Percentiles rank a stretch among this genome's conserved stretches.
Evolutionary conservation across 2,113 vertebrate species (phyloP).

Genomic region (Suricata suricatta): DNA sequence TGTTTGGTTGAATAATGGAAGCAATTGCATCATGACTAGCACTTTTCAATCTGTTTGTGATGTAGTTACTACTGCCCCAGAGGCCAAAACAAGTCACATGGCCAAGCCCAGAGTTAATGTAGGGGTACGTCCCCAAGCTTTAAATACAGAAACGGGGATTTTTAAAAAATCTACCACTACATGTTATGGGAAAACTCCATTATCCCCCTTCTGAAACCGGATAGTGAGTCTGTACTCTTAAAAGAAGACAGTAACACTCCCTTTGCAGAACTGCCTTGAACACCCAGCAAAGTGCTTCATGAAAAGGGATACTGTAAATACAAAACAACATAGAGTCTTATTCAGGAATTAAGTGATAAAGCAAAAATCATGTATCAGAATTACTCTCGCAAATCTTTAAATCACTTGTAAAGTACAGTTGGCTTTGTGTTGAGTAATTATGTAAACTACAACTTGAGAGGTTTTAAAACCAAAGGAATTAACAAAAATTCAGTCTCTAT

Average conservation of each 20-base stretch:
- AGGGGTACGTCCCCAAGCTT: background rate
- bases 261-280: background rate
- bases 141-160: background rate
- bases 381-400: slow-evolving; percentile 15
- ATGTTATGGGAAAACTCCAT: background rate
- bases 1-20: background rate
- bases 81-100: background rate
- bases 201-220: background rate
- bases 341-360: background rate
- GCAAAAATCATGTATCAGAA: background rate
- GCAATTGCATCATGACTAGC: too few species aligned
- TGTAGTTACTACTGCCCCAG: background rate
- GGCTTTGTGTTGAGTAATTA: background rate
- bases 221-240: background rate
- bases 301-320: background rate
- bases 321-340: background rate
- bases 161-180: background rate
- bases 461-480: background rate
- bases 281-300: background rate
- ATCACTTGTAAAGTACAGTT: background rate
- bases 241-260: background rate
- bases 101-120: background rate
- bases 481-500: background rate
- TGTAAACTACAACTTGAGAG: background rate
- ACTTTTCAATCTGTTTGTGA: background rate